These are phyloP conservation scores for Heliornis fulica DNA, from an alignment of 2,113 vertebrate species.

Conservation along the genomic window DNA sequence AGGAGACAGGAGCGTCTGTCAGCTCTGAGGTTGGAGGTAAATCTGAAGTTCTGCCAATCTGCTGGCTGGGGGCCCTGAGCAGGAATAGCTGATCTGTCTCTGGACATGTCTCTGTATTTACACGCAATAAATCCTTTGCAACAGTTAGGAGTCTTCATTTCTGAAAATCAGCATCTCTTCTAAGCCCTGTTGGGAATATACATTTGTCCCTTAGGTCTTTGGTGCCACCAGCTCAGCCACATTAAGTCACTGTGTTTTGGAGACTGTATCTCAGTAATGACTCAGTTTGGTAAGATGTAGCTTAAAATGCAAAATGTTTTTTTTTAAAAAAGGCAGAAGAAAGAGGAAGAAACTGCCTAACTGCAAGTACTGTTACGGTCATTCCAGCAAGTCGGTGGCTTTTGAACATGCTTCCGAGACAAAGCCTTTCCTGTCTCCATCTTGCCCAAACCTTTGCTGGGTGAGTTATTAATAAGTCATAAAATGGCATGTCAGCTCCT, in stretches of 20 bases:
- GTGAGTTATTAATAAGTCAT: neutral
- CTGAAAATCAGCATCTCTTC: neutral
- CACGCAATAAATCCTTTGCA: neutral
- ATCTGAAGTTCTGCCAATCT: neutral
- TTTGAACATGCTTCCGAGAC: rapidly evolving
- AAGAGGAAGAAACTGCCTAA: neutral
- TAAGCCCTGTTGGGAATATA: neutral
- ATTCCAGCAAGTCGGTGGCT: neutral
- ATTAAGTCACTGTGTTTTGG: neutral
- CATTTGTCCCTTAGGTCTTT: neutral
- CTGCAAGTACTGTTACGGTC: neutral
- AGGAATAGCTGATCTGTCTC: neutral
- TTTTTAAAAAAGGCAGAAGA: neutral
- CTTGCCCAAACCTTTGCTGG: neutral
- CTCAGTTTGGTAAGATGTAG: neutral
- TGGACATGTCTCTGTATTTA: neutral
- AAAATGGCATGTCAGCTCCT: neutral
- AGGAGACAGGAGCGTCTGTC: neutral
- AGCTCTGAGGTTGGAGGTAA: neutral
- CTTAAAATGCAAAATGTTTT: neutral
- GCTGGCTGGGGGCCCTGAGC: neutral
- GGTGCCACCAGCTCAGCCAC: neutral
- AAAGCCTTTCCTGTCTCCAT: neutral
- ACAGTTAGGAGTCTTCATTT: neutral
- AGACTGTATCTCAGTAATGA: neutral